Base-by-base conservation (phyloP, 2,888 invertebrate species). In the Pardosa pseudoannulata region DNA sequence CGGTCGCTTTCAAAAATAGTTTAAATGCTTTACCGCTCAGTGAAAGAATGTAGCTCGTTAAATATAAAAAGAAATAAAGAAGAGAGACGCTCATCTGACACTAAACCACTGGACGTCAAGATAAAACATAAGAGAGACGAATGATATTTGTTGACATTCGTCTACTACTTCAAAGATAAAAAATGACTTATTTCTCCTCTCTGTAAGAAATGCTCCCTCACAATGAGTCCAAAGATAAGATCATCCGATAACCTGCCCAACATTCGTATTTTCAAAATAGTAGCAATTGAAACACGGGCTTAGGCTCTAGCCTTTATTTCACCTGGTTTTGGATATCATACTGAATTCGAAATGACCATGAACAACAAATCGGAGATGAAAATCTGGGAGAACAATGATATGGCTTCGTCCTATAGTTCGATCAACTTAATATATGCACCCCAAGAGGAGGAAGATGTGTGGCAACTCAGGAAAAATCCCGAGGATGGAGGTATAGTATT, bases 301-400 rank as follows among this genome's bases (percentile, higher is more conserved):
- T 5, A 9, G 36, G 36, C n/a, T n/a, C n/a, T n/a, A n/a, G n/a
- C n/a, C n/a, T n/a, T n/a, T n/a, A n/a, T n/a, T n/a, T n/a, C n/a
- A n/a, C n/a, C n/a, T n/a, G n/a, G n/a, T n/a, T n/a, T n/a, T n/a
- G n/a, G n/a, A n/a, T n/a, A n/a, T n/a, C n/a, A n/a, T 9, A 36
- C 6, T 36, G 36, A 9, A 36, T 36, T 36, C 23, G 6, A 56
- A 23, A 56, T 56, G 23, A 23, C 19, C 11, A 23, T 2, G 56
- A 23, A 56, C 6, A 56, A 56, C 36, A 9, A 36, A 32, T 32
- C 32, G 0, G 46, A 46, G 6, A 23, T 36, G n/a, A 86, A 70
- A 62, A 85, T 85, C 78, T 85, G 73, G 78, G 73, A 67, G 28
- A 72, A 85, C 9, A 78, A 62, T 11, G 65, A 79, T 5, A 67